These are phyloP conservation scores for Sialia sialis DNA, from an alignment of 2,113 vertebrate species.

Conservation along the genomic window DNA sequence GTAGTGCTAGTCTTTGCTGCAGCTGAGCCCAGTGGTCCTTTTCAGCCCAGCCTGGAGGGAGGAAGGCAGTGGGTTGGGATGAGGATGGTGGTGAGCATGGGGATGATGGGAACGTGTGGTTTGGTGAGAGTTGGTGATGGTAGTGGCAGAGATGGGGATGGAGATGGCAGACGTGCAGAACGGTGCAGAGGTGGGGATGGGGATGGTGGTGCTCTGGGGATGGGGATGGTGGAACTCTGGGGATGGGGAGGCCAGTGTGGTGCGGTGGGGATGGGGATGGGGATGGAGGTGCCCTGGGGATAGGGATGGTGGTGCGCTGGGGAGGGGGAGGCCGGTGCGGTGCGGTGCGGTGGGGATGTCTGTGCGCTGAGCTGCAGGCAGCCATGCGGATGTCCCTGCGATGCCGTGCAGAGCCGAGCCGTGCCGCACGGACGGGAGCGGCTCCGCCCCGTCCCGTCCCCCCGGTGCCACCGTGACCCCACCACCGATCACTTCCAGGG, in stretches of 20 bases:
- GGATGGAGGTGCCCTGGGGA: not conserved
- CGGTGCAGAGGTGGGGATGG: too few species aligned
- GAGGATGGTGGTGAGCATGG: not conserved
- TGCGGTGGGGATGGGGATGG: not conserved
- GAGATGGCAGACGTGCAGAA: too few species aligned
- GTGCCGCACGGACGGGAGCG: not conserved
- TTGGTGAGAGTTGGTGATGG: not conserved
- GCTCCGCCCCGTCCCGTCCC: not conserved
- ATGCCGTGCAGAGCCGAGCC: not conserved
- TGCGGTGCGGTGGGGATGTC: too few species aligned
- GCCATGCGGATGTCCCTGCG: fast-evolving
- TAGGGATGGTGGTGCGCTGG: not conserved
- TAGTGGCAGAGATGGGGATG: not conserved
- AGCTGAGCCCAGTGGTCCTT: not conserved
- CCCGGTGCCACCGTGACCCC: not conserved
- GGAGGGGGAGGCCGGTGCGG: too few species aligned
- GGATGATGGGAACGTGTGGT: not conserved
- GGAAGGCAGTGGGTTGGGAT: not conserved
- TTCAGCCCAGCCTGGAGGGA: not conserved
- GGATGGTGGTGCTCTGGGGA: not conserved
- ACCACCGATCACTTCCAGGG: not conserved
- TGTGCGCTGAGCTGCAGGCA: not conserved
- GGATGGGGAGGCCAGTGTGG: not conserved
- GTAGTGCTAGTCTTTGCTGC: not conserved
- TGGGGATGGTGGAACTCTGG: too few species aligned